Conservation (phyloP, 2,113 vertebrate genomes). For the Tragelaphus buxtoni region DNA sequence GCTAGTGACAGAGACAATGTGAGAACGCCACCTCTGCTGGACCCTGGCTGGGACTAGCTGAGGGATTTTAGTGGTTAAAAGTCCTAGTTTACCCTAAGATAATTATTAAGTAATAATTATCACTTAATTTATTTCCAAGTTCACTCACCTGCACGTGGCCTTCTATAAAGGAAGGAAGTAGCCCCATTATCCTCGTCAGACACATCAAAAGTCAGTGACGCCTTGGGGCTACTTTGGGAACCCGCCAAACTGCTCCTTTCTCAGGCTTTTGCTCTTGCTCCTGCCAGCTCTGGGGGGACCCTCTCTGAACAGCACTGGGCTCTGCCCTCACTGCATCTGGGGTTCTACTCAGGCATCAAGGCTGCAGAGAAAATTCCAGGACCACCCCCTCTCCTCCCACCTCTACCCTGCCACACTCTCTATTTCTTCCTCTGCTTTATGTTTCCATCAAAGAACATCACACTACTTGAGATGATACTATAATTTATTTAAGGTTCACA, state of each 20-base stretch:
- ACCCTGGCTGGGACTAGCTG: neutral
- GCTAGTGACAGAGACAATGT: neutral
- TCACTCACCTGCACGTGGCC: neutral
- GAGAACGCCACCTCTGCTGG: neutral
- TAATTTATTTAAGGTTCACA: neutral
- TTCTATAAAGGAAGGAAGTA: neutral
- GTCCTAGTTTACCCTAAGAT: neutral
- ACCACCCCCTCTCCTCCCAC: neutral
- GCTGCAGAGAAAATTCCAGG: neutral
- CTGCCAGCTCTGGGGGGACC: neutral
- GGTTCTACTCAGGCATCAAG: neutral
- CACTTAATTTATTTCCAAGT: neutral
- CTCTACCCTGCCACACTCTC: neutral
- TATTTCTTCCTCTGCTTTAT: neutral
- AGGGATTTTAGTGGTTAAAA: neutral
- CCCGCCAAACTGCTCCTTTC: neutral
- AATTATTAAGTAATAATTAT: no score
- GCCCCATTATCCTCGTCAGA: neutral
- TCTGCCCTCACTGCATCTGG: neutral
- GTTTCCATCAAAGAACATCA: neutral
- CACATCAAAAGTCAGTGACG: neutral
- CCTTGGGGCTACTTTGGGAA: neutral
- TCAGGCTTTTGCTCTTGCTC: neutral
- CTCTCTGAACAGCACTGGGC: neutral
- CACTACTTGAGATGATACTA: neutral